Evolutionary conservation across 1,140 invertebrate species (phyloP).

Genomic region (Scylla paramamosain): DNA sequence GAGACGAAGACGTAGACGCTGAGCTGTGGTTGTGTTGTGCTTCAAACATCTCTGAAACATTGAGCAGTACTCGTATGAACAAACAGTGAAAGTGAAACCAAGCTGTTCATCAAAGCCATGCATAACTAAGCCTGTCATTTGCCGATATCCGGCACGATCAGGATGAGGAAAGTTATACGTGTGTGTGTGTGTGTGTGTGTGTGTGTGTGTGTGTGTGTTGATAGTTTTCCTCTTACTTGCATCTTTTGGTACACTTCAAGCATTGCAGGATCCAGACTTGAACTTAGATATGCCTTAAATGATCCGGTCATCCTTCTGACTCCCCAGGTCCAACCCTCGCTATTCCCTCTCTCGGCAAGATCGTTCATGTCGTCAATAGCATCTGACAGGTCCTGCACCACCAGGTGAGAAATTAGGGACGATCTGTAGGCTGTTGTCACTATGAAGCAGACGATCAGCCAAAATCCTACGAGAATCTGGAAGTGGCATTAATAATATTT

Average conservation of each 20-base stretch:
- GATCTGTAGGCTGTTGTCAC: neutral
- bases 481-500: too few relatives aligned
- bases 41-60: too few relatives aligned
- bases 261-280: neutral
- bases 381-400: neutral
- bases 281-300: neutral
- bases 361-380: slow-evolving; percentile 13
- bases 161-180: too few relatives aligned
- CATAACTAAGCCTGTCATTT: too few relatives aligned
- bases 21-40: too few relatives aligned
- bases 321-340: slow-evolving; percentile 17
- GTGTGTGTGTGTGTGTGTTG: too few relatives aligned
- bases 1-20: too few relatives aligned
- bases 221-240: neutral
- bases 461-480: neutral
- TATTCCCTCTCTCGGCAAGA: neutral
- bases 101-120: too few relatives aligned
- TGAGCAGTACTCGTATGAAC: too few relatives aligned
- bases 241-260: neutral
- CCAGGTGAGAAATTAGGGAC: slow-evolving; percentile 5
- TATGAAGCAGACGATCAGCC: neutral
- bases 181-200: too few relatives aligned
- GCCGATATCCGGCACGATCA: too few relatives aligned
- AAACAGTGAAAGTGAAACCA: too few relatives aligned
- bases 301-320: neutral